Base-by-base conservation (phyloP, 2,113 vertebrate genomes). In the Erythrolamprus reginae region DNA sequence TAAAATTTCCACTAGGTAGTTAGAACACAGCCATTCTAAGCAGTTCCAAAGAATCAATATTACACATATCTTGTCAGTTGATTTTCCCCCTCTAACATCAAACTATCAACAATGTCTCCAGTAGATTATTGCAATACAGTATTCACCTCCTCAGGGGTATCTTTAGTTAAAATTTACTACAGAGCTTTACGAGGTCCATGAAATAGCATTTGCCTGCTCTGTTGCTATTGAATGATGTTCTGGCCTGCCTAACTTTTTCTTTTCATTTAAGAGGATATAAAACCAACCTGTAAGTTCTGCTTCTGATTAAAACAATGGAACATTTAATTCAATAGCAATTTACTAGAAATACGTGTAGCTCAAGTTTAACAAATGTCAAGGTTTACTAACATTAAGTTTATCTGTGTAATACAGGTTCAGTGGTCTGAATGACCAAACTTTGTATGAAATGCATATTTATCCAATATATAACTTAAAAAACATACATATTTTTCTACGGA, bases 1-100 rank as follows among this genome's bases (percentile, higher is more conserved):
- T 97, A 96, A 97, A 96, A 96, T 92, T 95, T 95, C 93, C 47
- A 82, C 93, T 92, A 48, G 55, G 91, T 93, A 86, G 83, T 96
- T 95, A 94, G 83, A 83, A 85, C 93, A 90, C 86, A 89, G 58
- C n/a, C 65, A 70, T 93, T 91, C 92, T 90, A 89, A 92, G 24
- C 28, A 55, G 89, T 51, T 95, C 70, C 88, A 93, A 90, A 94
- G 93, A 95, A 90, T 96, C 94, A 93, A 17, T 94, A 95, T 94
- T 95, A 96, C 91, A 92, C 88, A 94, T 94, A 93, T 82, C 45
- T 93, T 95, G 89, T 92, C 88, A 86, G n/a, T 4, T 94, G 95
- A 95, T 94, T 86, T 17, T 94, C 94, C 92, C 94, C 91, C 90
- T 42, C 88, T 93, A 88, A 77, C 92, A 96, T 93, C 92, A 95